Percentiles rank a stretch among this genome's conserved stretches.
These are phyloP conservation scores for Sarcoramphus papa DNA, from an alignment of 2,797 vertebrate genomes.

Conservation along the genomic window DNA sequence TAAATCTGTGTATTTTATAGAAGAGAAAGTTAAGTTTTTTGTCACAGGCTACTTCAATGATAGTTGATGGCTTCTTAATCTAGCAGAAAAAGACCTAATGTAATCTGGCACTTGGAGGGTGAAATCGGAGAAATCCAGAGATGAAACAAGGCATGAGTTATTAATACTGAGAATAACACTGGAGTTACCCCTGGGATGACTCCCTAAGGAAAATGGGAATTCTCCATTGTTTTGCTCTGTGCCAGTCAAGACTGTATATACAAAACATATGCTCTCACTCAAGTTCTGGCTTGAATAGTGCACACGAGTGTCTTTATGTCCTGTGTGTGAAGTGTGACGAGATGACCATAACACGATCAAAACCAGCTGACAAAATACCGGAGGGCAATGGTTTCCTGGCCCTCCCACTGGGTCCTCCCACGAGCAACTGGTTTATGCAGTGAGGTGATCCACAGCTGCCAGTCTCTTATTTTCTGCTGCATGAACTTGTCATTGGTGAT, in stretches of 20 bases:
- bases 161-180: background rate
- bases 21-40: background rate
- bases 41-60: background rate
- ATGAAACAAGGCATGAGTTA: background rate
- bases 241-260: background rate
- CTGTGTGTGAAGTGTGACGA: background rate
- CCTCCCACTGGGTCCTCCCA: constrained; percentile 43
- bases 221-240: constrained; percentile 5
- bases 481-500: background rate
- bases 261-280: background rate
- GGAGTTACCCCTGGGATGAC: background rate
- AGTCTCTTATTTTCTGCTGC: background rate
- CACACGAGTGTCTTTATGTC: background rate
- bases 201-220: background rate
- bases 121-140: background rate
- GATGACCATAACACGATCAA: background rate
- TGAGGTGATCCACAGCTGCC: constrained; percentile 24
- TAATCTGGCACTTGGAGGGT: background rate
- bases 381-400: background rate
- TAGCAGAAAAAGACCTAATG: background rate
- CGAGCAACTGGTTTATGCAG: background rate
- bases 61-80: background rate
- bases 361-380: background rate
- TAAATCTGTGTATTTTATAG: background rate
- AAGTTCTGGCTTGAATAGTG: background rate